A percentile compares a stretch with the other conserved stretches of the same genome.
phyloP scores from a whole-genome alignment of 2,888 invertebrate genomes.

The Helobdella robusta region DNA sequence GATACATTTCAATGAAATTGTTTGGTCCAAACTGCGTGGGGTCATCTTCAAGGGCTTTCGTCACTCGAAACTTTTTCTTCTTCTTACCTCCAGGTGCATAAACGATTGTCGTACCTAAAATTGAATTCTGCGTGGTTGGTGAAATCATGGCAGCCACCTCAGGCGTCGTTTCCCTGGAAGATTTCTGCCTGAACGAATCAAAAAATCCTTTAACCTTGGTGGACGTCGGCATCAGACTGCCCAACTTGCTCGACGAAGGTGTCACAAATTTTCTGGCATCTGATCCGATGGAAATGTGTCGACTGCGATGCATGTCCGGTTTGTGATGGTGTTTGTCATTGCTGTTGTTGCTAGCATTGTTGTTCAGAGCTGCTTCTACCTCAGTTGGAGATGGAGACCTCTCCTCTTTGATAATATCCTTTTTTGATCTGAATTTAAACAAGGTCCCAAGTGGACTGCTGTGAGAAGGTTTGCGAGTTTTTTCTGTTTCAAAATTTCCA shows the following conservation, averaged over 20 bases:
- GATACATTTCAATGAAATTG: constrained; percentile 21
- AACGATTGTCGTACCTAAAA: constrained; percentile 20
- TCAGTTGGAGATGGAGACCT: constrained; percentile 10
- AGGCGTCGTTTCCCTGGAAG: constrained; percentile 11
- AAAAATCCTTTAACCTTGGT: constrained; percentile 23
- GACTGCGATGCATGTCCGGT: constrained; percentile 12
- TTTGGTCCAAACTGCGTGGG: constrained; percentile 22
- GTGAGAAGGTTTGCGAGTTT: not conserved
- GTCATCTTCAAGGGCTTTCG: constrained; percentile 13
- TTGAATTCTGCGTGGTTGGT: not conserved
- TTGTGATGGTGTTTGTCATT: not conserved
- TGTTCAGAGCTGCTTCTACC: not conserved
- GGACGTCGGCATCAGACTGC: constrained; percentile 16
- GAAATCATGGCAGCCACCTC: not conserved
- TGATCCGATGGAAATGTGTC: constrained; percentile 18
- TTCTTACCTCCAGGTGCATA: constrained; percentile 24
- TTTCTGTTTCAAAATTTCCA: not conserved
- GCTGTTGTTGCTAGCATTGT: no score
- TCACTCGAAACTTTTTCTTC: constrained; percentile 23
- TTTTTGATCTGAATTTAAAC: constrained; percentile 26
- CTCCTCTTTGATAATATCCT: constrained; percentile 24
- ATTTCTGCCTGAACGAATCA: constrained; percentile 28
- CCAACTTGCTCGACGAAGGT: constrained; percentile 10
- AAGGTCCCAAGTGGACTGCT: constrained; percentile 6
- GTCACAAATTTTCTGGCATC: constrained; percentile 8